Evolutionary conservation across 2,113 vertebrate genomes (phyloP), one percentile per base, ranked within the genome.

Genomic region (Crotophaga sulcirostris): DNA sequence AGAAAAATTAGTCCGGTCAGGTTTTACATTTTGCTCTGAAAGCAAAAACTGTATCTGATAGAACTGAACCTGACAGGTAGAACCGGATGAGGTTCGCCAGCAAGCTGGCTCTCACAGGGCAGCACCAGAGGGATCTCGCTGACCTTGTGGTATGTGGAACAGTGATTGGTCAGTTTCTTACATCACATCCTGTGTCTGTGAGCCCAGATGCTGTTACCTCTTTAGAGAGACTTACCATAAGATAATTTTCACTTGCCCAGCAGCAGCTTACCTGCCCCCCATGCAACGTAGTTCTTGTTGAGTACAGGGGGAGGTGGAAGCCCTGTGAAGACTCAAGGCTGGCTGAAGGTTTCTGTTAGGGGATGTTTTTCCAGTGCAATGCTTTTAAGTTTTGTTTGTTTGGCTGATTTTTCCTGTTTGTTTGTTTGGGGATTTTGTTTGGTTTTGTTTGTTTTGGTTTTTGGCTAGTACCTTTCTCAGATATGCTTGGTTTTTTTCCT

Each of bases 261-360:
- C 38, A 38, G 64, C 38, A 47, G 9, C n/a, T 47, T 9, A 6
- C 29, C 29, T 63, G 40, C 18, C 64, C 64, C 28, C 34, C 16
- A 9, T 0, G 4, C 52, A 28, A 1, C 3, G 59, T 11, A 6
- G 31, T 13, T n/a, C 31, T 13, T 9, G 11, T 24, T 51, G 9
- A 0, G 17, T 51, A 1, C 1, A 3, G 36, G 36, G 5, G 44
- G 21, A 34, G 34, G 17, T 26, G 16, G 42, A 36, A 58, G 31
- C 1, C 1, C 51, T 28, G 26, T 1, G 0, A 34, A 80, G 42
- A 16, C 34, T 73, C 16, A 20, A 5, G 52, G 26, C 4, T 59
- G 44, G 16, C 36, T 33, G 33, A 23, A 74, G 33, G 59, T 7
- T 49, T 42, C 36, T 20, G 2, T 66, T 73, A 64, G 1, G 11